A percentile compares a stretch with the other conserved stretches of the same genome.
Conservation (phyloP, 1,140 invertebrate species). For the Bathynomus jamesi region DNA sequence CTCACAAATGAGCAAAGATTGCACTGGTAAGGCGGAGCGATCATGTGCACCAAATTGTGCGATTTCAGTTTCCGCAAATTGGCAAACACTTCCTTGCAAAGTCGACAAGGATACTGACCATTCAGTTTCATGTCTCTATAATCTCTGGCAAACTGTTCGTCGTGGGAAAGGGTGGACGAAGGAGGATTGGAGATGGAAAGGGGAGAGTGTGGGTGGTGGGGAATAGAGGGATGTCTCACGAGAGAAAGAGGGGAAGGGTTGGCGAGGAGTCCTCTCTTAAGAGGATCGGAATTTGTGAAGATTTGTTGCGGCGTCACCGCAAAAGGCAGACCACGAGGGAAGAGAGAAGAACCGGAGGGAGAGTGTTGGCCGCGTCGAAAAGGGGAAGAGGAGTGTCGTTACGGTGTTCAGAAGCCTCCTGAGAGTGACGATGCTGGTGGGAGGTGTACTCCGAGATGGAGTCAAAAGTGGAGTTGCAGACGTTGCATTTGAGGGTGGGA, state of each 20-base stretch:
- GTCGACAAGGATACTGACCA: conserved; percentile 77
- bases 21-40: conserved; percentile 62
- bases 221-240: not conserved
- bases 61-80: conserved; percentile 83
- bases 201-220: not conserved
- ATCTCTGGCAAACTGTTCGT: conserved; percentile 31
- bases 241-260: not conserved
- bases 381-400: too few relatives aligned
- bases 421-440: not conserved
- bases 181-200: not conserved
- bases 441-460: not conserved
- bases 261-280: not conserved
- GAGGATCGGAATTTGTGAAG: not conserved
- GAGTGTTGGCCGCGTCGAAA: not conserved
- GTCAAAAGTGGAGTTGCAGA: not conserved
- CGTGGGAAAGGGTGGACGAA: conserved; percentile 15
- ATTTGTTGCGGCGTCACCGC: not conserved
- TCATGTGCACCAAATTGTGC: conserved; percentile 62
- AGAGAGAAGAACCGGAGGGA: not conserved
- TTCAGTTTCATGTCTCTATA: conserved; percentile 69
- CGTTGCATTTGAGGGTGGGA: not conserved
- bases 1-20: conserved; percentile 85
- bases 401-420: too few relatives aligned
- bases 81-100: conserved; percentile 73
- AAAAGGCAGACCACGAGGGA: not conserved